A percentile compares a stretch with the other conserved stretches of the same genome.
phyloP scores from a whole-genome alignment of 2,888 invertebrate species.

The Habroteleia sp. region DNA sequence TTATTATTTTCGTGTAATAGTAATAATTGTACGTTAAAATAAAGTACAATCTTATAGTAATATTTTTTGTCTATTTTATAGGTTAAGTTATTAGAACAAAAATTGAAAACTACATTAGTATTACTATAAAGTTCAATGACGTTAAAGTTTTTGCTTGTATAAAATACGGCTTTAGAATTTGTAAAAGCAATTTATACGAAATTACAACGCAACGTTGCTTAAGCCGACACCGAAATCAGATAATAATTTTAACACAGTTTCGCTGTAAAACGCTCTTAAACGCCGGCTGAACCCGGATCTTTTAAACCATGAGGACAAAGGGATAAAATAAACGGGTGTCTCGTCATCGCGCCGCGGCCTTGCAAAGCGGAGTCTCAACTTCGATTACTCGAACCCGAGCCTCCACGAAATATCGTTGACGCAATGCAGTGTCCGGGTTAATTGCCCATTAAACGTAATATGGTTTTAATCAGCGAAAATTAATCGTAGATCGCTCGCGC shows the following conservation, averaged over 20 bases:
- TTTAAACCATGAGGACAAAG: slow-evolving; percentile 35
- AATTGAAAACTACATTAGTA: no score
- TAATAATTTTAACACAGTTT: slow-evolving; percentile 40
- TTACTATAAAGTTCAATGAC: no score
- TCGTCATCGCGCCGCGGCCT: slow-evolving; percentile 39
- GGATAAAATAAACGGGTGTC: slow-evolving; percentile 37
- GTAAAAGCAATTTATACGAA: not conserved
- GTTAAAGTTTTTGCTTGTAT: no score
- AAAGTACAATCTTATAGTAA: no score
- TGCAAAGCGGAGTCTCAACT: slow-evolving; percentile 22
- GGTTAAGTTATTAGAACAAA: no score
- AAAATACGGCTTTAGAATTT: no score
- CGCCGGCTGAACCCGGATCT: slow-evolving; percentile 46
- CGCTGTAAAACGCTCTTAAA: slow-evolving; percentile 33
- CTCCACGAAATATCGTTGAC: slow-evolving; percentile 48
- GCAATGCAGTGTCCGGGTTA: slow-evolving; percentile 56
- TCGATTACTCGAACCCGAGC: slow-evolving; percentile 30
- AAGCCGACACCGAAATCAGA: slow-evolving; percentile 17
- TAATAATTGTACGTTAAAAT: no score
- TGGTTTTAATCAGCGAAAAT: slow-evolving; percentile 56
- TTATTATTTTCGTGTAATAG: no score
- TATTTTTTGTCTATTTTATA: no score
- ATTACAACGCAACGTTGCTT: not conserved
- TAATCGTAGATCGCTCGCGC: slow-evolving; percentile 44
- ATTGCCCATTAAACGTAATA: slow-evolving; percentile 57